phyloP scores from a whole-genome alignment of 2,113 vertebrate species.

The Mesocricetus auratus region DNA sequence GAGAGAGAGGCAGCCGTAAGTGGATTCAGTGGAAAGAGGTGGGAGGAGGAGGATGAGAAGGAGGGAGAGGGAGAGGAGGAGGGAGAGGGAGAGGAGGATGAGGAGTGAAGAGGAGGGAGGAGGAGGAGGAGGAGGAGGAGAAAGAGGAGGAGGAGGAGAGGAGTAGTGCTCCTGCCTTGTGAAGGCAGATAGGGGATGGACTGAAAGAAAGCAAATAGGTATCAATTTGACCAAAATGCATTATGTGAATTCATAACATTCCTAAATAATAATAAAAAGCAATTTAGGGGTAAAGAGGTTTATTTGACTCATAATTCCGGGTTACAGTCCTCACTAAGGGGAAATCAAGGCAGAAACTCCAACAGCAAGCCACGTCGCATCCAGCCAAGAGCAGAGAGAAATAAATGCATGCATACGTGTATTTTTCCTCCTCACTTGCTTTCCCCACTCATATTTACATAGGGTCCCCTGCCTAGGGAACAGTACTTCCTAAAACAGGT shows the following conservation, averaged over 20 bases:
- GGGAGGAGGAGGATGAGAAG: background rate
- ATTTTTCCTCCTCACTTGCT: background rate
- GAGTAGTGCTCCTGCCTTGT: background rate
- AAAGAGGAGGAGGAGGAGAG: fast-evolving
- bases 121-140: background rate
- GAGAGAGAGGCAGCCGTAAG: background rate
- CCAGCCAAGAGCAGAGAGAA: background rate
- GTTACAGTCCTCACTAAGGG: too few relatives aligned
- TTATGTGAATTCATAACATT: background rate
- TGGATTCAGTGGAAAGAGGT: too few relatives aligned
- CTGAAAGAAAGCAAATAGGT: background rate
- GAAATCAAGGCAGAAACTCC: background rate
- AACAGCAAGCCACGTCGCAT: background rate
- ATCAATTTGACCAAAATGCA: background rate
- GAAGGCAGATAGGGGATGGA: background rate
- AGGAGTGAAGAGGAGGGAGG: background rate
- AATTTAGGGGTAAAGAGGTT: background rate
- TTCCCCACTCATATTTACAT: background rate
- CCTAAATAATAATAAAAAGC: background rate
- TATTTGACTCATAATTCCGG: background rate
- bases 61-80: background rate
- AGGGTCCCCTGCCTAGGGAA: background rate
- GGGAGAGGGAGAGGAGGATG: fast-evolving
- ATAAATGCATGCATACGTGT: background rate
- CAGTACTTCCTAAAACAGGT: too few relatives aligned